phyloP scores from a whole-genome alignment of 1,140 invertebrate species.

The Aphelenchoides fujianensis region DNA sequence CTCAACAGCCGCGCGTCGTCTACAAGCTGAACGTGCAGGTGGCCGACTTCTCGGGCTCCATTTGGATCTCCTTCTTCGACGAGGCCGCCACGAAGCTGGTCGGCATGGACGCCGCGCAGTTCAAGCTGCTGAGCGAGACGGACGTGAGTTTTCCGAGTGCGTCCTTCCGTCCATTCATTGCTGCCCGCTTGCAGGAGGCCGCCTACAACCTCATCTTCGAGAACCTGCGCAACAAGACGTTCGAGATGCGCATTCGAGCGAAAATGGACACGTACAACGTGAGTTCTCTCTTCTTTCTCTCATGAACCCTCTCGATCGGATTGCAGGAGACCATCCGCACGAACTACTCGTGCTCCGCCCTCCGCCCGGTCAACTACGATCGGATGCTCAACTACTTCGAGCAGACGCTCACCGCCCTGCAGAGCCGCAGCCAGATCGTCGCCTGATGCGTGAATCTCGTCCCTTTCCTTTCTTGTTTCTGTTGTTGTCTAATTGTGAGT shows the following conservation, averaged over 20 bases:
- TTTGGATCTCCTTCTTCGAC: slow-evolving; percentile 85
- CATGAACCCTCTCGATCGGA: too few relatives aligned
- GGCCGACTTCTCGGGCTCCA: slow-evolving; percentile 75
- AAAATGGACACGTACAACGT: slow-evolving; percentile 85
- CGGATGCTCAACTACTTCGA: too few relatives aligned
- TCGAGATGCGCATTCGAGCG: slow-evolving; percentile 76
- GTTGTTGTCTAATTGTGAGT: too few relatives aligned
- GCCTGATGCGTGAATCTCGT: too few relatives aligned
- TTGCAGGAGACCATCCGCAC: too few relatives aligned
- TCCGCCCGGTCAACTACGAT: too few relatives aligned
- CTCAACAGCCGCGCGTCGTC: slow-evolving; percentile 74
- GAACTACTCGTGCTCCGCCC: too few relatives aligned
- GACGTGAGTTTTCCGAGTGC: too few relatives aligned
- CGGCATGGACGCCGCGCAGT: slow-evolving; percentile 73
- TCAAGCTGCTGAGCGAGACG: slow-evolving; percentile 64
- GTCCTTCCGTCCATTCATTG: too few relatives aligned
- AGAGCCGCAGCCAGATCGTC: too few relatives aligned
- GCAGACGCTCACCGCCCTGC: too few relatives aligned
- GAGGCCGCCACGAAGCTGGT: slow-evolving; percentile 79
- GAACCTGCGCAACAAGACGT: slow-evolving; percentile 75
- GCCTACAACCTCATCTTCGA: slow-evolving; percentile 70
- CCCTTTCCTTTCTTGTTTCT: too few relatives aligned
- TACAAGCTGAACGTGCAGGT: slow-evolving; percentile 67
- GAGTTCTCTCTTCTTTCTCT: slow-evolving; percentile 4
- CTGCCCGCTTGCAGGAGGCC: slow-evolving; percentile 57